Evolutionary conservation across 2,888 invertebrate species (phyloP), one percentile per base, ranked within the genome.

Genomic region (Scaptomyza flava): DNA sequence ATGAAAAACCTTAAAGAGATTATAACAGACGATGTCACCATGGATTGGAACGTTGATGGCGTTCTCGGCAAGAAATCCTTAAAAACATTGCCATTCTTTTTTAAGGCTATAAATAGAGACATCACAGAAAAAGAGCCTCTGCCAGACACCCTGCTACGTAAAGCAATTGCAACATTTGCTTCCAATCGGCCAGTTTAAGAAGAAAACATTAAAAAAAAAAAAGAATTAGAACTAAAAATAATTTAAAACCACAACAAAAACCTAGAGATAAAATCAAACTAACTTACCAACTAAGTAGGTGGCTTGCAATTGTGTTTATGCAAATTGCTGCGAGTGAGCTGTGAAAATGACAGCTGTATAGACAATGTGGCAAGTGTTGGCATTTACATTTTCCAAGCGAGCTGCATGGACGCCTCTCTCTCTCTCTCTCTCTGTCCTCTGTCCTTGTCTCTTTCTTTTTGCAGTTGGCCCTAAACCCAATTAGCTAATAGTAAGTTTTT

Each of bases 301-400:
- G 62, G 36, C 57, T 50, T 45, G 20, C 58, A 48, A 59, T 62
- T 57, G 60, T 75, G 57, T 71, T 72, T 75, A 75, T 74, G 61
- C 62, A 63, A 75, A 69, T 41, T 73, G 42, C 38, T 43, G 12
- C 30, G 53, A 42, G 47, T 30, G 53, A 33, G 48, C 69, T 60
- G 52, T 60, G 67, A 68, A 61, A 72, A 42, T 62, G 64, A 58
- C 84, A 81, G 84, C 80, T 81, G 80, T 56, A 79, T 77, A 72
- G 70, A 76, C 81, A 80, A 72, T 67, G 64, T 67, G 64, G 48
- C 58, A 52, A 48, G 56, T 53, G 34, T 53, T 42, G 42, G 4
- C 31, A 38, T 30, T 52, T 34, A 14, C 42, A 50, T 42, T 53
- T 48, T 36, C 3, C 17, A 8, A 31, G 5, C n/a, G 34, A 9